Conservation (phyloP, 2,888 invertebrate genomes). For the Myathropa florea region DNA sequence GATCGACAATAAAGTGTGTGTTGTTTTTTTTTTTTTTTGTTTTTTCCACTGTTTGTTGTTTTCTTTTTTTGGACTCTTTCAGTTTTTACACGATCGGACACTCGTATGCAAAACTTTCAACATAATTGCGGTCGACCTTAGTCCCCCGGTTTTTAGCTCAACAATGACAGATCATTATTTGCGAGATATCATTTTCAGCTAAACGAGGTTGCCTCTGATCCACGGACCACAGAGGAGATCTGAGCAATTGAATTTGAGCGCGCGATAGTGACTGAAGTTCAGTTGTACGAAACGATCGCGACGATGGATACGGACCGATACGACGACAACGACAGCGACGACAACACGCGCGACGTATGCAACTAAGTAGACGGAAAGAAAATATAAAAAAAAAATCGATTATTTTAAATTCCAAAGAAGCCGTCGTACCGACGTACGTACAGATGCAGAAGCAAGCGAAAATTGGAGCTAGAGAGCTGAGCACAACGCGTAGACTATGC, state of each 20-base stretch:
- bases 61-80: slow-evolving; percentile 14
- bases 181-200: neutral
- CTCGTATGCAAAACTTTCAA: slow-evolving; percentile 59
- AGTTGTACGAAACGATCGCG: neutral
- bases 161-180: neutral
- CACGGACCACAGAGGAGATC: neutral
- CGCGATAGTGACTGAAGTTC: neutral
- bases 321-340: neutral
- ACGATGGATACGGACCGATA: neutral
- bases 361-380: slow-evolving; percentile 46
- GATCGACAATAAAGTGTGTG: slow-evolving; percentile 43
- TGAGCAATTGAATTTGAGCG: neutral
- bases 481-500: slow-evolving; percentile 44
- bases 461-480: slow-evolving; percentile 48
- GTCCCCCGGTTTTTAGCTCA: neutral
- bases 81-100: slow-evolving; percentile 30
- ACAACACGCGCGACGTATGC: slow-evolving; percentile 7
- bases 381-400: slow-evolving; percentile 66
- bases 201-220: neutral
- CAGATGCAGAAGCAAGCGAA: slow-evolving; percentile 30
- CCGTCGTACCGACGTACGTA: slow-evolving; percentile 20
- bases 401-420: slow-evolving; percentile 67
- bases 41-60: neutral
- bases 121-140: slow-evolving; percentile 41
- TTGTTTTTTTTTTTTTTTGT: neutral